phyloP scores from a whole-genome alignment of 1,140 invertebrate species.

The Hermatobates lingyangjiaoensis region DNA sequence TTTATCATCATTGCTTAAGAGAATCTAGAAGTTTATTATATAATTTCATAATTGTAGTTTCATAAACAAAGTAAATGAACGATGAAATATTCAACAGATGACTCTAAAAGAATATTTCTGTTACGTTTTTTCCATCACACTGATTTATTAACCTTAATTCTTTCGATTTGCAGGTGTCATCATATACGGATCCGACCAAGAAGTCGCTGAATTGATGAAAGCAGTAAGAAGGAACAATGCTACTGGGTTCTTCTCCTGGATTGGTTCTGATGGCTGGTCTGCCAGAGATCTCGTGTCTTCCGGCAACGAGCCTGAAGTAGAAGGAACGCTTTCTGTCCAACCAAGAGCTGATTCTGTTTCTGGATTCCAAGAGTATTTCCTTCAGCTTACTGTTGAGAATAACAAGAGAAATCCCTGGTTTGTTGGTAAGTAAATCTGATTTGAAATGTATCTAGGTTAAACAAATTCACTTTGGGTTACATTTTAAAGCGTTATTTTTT shows the following conservation, averaged over 20 bases:
- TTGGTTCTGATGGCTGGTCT: constrained; percentile 86
- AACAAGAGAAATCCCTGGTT: constrained; percentile 86
- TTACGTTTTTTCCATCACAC: no score
- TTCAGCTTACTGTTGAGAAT: constrained; percentile 62
- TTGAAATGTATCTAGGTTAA: no score
- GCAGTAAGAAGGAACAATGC: constrained; percentile 70
- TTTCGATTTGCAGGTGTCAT: constrained; percentile 92
- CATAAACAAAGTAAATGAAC: no score
- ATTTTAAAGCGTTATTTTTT: no score
- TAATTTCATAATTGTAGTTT: no score
- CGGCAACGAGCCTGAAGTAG: constrained; percentile 71
- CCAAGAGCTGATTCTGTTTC: constrained; percentile 69
- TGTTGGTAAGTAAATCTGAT: constrained; percentile 67
- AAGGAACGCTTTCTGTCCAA: constrained; percentile 72
- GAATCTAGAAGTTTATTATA: no score
- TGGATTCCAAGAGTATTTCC: constrained; percentile 77
- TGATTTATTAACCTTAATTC: no score
- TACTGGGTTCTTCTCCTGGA: constrained; percentile 84
- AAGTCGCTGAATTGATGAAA: constrained; percentile 83
- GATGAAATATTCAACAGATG: no score
- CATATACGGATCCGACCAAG: constrained; percentile 89
- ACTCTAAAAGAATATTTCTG: no score
- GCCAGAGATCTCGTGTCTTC: constrained; percentile 68
- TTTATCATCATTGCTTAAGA: no score
- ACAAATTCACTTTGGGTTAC: no score